Conservation (phyloP, 2,797 vertebrate genomes). For the Xenopus petersii region DNA sequence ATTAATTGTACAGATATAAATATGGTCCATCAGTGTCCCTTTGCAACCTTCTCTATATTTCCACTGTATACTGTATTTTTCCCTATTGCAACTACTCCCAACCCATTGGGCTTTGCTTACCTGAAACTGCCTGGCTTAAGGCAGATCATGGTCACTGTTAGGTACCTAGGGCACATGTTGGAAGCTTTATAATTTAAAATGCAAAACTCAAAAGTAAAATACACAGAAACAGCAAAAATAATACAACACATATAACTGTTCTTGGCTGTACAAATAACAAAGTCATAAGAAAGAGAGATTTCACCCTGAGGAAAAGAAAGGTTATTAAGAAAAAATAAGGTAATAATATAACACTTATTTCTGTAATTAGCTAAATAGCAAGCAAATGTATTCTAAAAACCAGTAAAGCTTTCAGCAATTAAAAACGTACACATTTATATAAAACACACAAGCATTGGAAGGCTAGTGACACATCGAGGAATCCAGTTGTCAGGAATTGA, state of each 20-base stretch:
- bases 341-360: neutral
- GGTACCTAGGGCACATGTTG: no score
- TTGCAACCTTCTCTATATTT: no score
- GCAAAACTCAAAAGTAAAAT: no score
- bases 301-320: neutral
- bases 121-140: no score
- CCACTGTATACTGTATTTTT: no score
- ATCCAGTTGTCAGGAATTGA: neutral
- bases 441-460: neutral
- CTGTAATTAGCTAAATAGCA: neutral
- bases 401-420: neutral
- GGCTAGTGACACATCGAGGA: neutral
- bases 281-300: neutral
- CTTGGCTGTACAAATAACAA: neutral
- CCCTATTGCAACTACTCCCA: no score
- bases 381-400: neutral
- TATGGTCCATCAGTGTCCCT: no score
- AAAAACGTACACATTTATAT: neutral
- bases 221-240: neutral
- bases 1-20: no score
- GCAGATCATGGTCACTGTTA: no score
- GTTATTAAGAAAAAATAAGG: neutral
- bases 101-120: no score
- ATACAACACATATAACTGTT: neutral
- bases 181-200: no score